Evolutionary conservation across 2,113 vertebrate species (phyloP).

Genomic region (Vulpes vulpes): DNA sequence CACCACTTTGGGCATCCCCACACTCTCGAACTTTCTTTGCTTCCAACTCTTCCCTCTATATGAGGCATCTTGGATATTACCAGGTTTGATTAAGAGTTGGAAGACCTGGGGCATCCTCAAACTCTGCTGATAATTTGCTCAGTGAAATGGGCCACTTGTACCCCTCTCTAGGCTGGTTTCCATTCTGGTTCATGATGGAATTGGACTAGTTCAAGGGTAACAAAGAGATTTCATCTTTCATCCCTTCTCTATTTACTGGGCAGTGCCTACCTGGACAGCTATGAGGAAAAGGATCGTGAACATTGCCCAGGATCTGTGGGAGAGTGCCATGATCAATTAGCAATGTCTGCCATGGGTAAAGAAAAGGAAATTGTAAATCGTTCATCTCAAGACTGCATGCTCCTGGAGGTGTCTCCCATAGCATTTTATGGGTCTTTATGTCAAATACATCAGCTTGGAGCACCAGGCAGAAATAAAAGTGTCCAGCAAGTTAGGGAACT

Average conservation of each 20-base stretch:
- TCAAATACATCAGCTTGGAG: slow-evolving; percentile 35
- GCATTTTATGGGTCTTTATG: slow-evolving; percentile 36
- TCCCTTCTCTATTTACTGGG: not conserved
- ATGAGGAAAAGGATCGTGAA: not conserved
- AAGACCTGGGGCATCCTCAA: not conserved
- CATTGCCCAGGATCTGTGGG: not conserved
- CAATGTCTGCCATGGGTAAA: slow-evolving; percentile 64
- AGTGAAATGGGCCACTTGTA: not conserved
- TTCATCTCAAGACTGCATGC: not conserved
- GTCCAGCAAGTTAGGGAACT: not conserved
- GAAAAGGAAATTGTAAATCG: not conserved
- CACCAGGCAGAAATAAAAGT: slow-evolving; percentile 58
- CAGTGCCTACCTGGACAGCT: not conserved
- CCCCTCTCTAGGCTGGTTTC: not conserved
- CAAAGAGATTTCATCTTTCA: not conserved
- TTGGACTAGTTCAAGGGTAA: not conserved
- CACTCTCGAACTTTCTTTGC: not conserved
- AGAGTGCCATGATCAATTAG: slow-evolving; percentile 39
- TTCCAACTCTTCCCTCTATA: not conserved
- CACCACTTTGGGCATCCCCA: not conserved
- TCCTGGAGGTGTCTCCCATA: not conserved
- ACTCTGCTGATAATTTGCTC: not conserved
- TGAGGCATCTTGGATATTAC: not conserved
- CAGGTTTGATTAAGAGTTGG: not conserved
- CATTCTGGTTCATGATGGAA: not conserved